Conservation (phyloP, 2,888 invertebrate species). For the Lithophane leautieri region DNA sequence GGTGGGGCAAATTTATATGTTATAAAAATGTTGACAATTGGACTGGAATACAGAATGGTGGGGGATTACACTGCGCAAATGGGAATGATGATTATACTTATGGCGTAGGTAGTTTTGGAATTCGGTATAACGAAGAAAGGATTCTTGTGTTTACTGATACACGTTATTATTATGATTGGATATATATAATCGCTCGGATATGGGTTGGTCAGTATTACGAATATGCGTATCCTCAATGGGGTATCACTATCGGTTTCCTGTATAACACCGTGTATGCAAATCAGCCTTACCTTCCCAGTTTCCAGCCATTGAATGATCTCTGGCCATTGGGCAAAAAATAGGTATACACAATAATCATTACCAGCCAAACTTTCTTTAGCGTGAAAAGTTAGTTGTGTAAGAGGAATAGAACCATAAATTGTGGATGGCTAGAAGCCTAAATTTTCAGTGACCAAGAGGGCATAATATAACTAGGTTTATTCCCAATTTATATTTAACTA, state of each 20-base stretch:
- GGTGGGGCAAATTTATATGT: slow-evolving; percentile 83
- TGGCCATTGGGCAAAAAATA: not conserved
- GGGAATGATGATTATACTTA: slow-evolving; percentile 29
- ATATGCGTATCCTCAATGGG: slow-evolving; percentile 80
- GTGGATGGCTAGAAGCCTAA: no score
- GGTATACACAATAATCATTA: not conserved
- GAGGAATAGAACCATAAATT: no score
- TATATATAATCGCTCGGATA: no score
- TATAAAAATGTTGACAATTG: slow-evolving; percentile 64
- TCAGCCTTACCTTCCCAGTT: fast-evolving
- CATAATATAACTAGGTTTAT: no score
- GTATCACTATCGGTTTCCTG: not conserved
- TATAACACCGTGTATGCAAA: not conserved
- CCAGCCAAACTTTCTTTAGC: not conserved
- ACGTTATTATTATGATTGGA: slow-evolving; percentile 74
- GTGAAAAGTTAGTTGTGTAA: not conserved
- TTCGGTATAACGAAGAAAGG: slow-evolving; percentile 78
- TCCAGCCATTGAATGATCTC: fast-evolving
- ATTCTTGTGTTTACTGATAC: slow-evolving; percentile 78
- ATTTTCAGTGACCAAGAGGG: no score
- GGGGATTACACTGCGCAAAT: slow-evolving; percentile 56
- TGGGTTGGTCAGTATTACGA: slow-evolving; percentile 81
- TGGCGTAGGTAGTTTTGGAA: slow-evolving; percentile 79
- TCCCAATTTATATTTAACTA: no score
- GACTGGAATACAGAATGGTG: slow-evolving; percentile 76